Evolutionary conservation across 2,888 invertebrate species (phyloP), one percentile per base, ranked within the genome.

Genomic region (Crepidodera aurea): DNA sequence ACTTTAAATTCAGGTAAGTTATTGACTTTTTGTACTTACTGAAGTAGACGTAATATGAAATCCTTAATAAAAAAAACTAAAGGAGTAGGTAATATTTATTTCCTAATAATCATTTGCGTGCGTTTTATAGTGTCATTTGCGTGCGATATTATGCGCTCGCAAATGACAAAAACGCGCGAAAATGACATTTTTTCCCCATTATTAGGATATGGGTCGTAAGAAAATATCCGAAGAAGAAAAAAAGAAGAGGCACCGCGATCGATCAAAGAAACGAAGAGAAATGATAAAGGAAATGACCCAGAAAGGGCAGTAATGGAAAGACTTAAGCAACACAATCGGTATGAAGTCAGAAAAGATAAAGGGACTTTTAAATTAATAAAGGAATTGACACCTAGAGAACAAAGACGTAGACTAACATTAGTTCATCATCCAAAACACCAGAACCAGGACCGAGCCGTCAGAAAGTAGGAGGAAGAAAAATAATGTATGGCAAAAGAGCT

Each of bases 381-480:
- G 12, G 16, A 46, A 6, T 7, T 46, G 13, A 46, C 46, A 22
- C 46, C 25, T 12, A 46, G 19, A 46, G 46, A 46, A 46, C 10
- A 46, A 46, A 46, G 19, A 22, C 13, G 10, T 46, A 46, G 46
- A 46, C 44, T 15, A 44, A 13, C 18, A 19, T 12, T 44, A 44
- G 22, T 44, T 44, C 44, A 44, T 4, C 44, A n/a, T n/a, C n/a
- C n/a, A n/a, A n/a, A n/a, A n/a, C n/a, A n/a, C n/a, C n/a, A n/a
- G n/a, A 22, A 18, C 48, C 48, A 1, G 27, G 15, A 46, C 46
- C 16, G 10, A 22, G 27, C 25, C 46, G 27, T 8, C 46, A 27
- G 13, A 40, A 46, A 46, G 46, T 27, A 46, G 46, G 46, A 46
- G 46, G 46, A 46, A n/a, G n/a, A n/a, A n/a, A n/a, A n/a, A n/a